Percentiles rank a stretch among this genome's conserved stretches.
Evolutionary conservation across 2,888 invertebrate genomes (phyloP).

Genomic region (Tiliacea citrago): DNA sequence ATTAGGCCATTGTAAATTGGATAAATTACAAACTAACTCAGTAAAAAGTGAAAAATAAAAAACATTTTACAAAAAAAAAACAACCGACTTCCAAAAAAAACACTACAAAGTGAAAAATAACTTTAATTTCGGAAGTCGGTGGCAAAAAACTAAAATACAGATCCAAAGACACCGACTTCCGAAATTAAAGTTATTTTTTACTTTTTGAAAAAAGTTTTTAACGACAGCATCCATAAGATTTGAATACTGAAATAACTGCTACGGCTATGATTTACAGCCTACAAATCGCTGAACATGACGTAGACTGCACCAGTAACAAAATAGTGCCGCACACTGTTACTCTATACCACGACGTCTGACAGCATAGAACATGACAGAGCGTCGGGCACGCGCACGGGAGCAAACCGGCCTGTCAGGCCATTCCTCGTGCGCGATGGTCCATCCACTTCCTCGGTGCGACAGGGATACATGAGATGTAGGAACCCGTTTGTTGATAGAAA

Average conservation of each 20-base stretch:
- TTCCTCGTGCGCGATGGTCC: conserved; percentile 78
- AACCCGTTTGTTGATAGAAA: not conserved
- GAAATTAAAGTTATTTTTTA: too few species aligned
- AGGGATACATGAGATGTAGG: conserved; percentile 68
- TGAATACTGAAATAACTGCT: not conserved
- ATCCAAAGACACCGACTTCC: too few species aligned
- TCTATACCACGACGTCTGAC: conserved; percentile 30
- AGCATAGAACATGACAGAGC: conserved; percentile 46
- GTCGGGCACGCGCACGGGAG: conserved; percentile 72
- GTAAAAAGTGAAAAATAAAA: too few species aligned
- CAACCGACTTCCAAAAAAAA: too few species aligned
- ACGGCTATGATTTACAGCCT: not conserved
- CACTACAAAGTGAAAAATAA: too few species aligned
- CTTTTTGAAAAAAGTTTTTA: too few species aligned
- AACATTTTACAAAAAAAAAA: too few species aligned
- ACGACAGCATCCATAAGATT: too few species aligned
- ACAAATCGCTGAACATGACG: not conserved
- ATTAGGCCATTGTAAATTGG: too few species aligned
- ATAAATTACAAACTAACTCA: too few species aligned
- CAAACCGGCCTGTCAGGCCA: conserved; percentile 67
- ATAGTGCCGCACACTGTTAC: conserved; percentile 6
- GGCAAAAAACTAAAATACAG: too few species aligned
- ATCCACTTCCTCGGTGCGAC: conserved; percentile 73
- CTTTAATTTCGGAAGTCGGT: too few species aligned
- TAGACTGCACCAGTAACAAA: conserved; percentile 7